Percentiles rank a stretch among this genome's conserved stretches.
Evolutionary conservation across 1,140 invertebrate species (phyloP).

Genomic region (Gryllus bimaculatus): DNA sequence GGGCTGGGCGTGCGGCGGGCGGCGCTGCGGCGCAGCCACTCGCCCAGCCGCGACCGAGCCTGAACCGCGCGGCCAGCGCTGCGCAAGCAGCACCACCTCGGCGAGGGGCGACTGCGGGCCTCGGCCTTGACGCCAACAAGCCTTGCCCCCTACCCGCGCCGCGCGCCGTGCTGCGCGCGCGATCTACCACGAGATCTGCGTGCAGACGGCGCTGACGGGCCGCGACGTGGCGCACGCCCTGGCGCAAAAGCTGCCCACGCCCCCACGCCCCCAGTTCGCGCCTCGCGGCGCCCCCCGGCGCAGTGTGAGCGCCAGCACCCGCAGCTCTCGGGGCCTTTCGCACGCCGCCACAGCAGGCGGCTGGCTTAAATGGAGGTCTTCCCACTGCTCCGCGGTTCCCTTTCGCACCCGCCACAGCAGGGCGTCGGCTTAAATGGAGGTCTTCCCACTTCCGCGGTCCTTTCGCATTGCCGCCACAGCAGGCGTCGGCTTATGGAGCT

Average conservation of each 20-base stretch:
- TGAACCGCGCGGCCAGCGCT: slow-evolving; percentile 29
- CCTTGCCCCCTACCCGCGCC: slow-evolving; percentile 39
- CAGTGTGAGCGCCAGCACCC: slow-evolving; percentile 24
- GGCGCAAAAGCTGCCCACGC: slow-evolving; percentile 42
- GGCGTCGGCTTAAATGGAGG: slow-evolving; percentile 37
- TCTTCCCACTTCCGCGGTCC: no score
- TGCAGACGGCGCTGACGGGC: slow-evolving; percentile 62
- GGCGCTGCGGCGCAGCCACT: slow-evolving; percentile 15
- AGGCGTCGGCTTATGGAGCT: no score
- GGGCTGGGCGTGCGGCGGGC: slow-evolving; percentile 20
- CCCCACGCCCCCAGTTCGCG: no score
- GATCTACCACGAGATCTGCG: slow-evolving; percentile 68
- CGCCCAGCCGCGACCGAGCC: slow-evolving; percentile 34
- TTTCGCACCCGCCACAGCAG: no score
- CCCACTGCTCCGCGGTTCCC: no score
- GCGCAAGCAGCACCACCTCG: slow-evolving; percentile 26
- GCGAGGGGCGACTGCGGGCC: slow-evolving; percentile 21
- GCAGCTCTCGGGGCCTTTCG: no score
- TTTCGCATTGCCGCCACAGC: no score
- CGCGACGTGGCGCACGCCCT: slow-evolving; percentile 59
- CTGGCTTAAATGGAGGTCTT: no score
- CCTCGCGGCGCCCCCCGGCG: slow-evolving; percentile 27
- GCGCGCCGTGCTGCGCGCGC: slow-evolving; percentile 36
- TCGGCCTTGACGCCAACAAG: slow-evolving; percentile 29
- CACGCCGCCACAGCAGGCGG: no score